A percentile compares a stretch with the other conserved stretches of the same genome.
phyloP scores from a whole-genome alignment of 1,140 invertebrate species.

The Ganaspis sp. region DNA sequence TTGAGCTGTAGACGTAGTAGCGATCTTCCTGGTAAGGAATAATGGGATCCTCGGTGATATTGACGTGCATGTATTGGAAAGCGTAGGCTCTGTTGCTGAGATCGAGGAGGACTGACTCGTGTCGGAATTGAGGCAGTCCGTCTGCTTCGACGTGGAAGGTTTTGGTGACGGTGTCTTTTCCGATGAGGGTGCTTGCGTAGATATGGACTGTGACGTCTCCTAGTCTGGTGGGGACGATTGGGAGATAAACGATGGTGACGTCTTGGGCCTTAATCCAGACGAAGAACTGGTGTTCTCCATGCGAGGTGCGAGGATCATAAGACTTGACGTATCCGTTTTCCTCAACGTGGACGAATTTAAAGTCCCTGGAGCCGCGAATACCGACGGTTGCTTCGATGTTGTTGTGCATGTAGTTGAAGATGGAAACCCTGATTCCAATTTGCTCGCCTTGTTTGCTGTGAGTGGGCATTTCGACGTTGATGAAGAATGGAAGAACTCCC shows the following conservation, averaged over 20 bases:
- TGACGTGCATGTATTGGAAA: slow-evolving; percentile 96
- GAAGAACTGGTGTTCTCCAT: slow-evolving; percentile 95
- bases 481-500: slow-evolving; percentile 93
- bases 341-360: slow-evolving; percentile 96
- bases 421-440: slow-evolving; percentile 91
- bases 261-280: slow-evolving; percentile 90
- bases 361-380: slow-evolving; percentile 87
- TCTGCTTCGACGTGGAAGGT: slow-evolving; percentile 91
- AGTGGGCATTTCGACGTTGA: slow-evolving; percentile 94
- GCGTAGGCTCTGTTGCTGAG: slow-evolving; percentile 93
- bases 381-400: slow-evolving; percentile 91
- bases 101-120: slow-evolving; percentile 94
- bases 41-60: slow-evolving; percentile 92
- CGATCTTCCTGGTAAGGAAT: slow-evolving; percentile 92
- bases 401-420: slow-evolving; percentile 94
- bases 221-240: slow-evolving; percentile 89
- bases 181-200: slow-evolving; percentile 90
- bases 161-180: slow-evolving; percentile 85
- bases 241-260: slow-evolving; percentile 89
- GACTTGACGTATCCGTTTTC: slow-evolving; percentile 90
- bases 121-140: slow-evolving; percentile 92
- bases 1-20: slow-evolving; percentile 96
- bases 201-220: slow-evolving; percentile 89
- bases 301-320: slow-evolving; percentile 91
- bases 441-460: slow-evolving; percentile 93